These are phyloP conservation scores for Tursiops truncatus DNA, from an alignment of 2,113 vertebrate species.

Conservation along the genomic window DNA sequence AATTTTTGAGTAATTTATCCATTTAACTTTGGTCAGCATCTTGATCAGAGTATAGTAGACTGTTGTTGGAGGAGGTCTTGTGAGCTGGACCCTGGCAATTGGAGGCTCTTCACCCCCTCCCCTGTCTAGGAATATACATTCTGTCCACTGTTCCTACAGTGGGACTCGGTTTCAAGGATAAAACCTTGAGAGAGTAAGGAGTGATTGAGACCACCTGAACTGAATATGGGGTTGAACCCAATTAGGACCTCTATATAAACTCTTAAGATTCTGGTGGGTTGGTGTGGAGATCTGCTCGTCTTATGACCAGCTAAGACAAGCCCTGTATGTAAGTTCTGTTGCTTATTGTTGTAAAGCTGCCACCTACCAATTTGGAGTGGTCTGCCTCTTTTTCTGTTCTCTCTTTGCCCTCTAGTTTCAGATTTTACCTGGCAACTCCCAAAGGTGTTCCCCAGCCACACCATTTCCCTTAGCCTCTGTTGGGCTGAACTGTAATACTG, in stretches of 20 bases:
- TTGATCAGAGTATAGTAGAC: background rate
- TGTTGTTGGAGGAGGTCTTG: background rate
- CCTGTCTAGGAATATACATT: background rate
- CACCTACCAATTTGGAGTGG: background rate
- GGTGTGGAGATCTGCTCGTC: background rate
- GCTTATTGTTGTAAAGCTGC: background rate
- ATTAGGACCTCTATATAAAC: background rate
- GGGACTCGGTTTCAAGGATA: background rate
- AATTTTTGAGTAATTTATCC: background rate
- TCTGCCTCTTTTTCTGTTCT: background rate
- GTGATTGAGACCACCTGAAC: background rate
- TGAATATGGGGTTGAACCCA: background rate
- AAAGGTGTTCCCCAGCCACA: too few relatives aligned
- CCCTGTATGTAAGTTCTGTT: background rate
- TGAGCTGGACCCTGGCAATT: background rate
- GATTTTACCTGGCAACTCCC: background rate
- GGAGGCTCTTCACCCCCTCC: background rate
- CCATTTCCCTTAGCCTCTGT: background rate
- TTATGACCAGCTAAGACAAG: accelerated
- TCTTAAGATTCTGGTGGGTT: background rate
- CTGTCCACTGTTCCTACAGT: background rate
- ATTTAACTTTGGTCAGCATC: background rate
- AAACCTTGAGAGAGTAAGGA: background rate
- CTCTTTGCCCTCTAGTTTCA: background rate
- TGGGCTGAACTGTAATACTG: background rate